phyloP scores from a whole-genome alignment of 2,888 invertebrate genomes.

The Zaprionus obscuricornis region DNA sequence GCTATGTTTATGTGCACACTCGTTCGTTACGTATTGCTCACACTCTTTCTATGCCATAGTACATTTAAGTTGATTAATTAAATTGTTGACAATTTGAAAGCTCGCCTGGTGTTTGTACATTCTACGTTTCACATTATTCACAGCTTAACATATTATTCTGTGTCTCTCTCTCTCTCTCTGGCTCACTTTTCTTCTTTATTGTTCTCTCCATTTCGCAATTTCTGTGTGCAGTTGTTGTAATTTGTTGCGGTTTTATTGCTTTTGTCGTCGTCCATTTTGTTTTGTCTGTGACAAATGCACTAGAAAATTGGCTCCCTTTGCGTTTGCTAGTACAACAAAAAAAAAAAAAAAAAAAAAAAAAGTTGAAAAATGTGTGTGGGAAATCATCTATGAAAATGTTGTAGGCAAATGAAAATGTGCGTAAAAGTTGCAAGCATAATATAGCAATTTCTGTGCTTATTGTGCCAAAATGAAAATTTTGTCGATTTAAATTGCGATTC shows the following conservation, averaged over 20 bases:
- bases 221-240: constrained; percentile 9
- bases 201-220: neutral
- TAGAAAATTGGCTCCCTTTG: constrained; percentile 63
- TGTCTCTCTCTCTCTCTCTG: neutral
- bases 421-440: constrained; percentile 1
- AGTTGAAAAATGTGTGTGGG: constrained; percentile 24
- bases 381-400: constrained; percentile 31
- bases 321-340: constrained; percentile 5
- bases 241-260: constrained; percentile 50
- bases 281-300: constrained; percentile 59
- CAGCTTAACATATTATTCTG: constrained; percentile 56
- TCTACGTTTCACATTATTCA: constrained; percentile 61
- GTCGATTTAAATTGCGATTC: too few relatives aligned
- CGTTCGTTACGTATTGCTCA: too few relatives aligned
- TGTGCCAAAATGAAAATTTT: neutral
- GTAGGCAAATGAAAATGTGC: constrained; percentile 1
- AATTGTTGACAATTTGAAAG: constrained; percentile 78
- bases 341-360: neutral
- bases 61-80: constrained; percentile 69
- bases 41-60: too few relatives aligned
- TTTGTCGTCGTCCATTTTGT: constrained; percentile 40
- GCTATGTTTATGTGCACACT: too few relatives aligned
- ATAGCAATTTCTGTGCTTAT: neutral
- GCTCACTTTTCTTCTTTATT: too few relatives aligned
- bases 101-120: constrained; percentile 32